These are phyloP conservation scores for Drepana arcuata DNA, from an alignment of 1,140 invertebrate species.

Conservation along the genomic window DNA sequence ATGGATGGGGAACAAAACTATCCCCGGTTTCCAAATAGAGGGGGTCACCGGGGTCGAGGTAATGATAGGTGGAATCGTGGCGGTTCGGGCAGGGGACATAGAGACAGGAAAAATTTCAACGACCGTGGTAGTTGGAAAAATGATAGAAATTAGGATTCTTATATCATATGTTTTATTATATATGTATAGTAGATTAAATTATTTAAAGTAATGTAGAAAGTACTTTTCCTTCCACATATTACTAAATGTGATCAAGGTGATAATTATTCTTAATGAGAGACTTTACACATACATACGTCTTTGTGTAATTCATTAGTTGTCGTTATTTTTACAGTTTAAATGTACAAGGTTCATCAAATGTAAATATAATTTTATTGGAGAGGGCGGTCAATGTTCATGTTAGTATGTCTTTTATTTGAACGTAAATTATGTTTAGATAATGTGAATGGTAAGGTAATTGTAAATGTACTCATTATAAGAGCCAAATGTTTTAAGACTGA, in stretches of 20 bases:
- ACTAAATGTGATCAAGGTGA: conserved; percentile 55
- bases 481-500: conserved; percentile 70
- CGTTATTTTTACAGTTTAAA: conserved; percentile 23
- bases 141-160: conserved; percentile 48
- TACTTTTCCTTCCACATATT: conserved; percentile 53
- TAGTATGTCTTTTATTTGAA: conserved; percentile 5
- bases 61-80: conserved; percentile 64
- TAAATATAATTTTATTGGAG: conserved; percentile 26
- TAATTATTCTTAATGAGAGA: conserved; percentile 48
- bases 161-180: conserved; percentile 12
- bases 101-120: conserved; percentile 66
- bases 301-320: conserved; percentile 29
- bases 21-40: conserved; percentile 57
- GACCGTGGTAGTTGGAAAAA: conserved; percentile 65
- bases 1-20: conserved; percentile 62
- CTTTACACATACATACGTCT: conserved; percentile 31
- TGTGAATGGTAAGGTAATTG: no score
- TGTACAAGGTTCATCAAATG: conserved; percentile 28
- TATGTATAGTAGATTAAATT: conserved; percentile 27
- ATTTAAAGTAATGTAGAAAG: conserved; percentile 28
- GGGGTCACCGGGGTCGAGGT: conserved; percentile 56
- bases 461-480: conserved; percentile 57
- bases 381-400: conserved; percentile 7
- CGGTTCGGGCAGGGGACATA: conserved; percentile 55
- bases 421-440: conserved; percentile 31